Conservation (phyloP, 2,113 vertebrate species). For the Thamnophis sirtalis region DNA sequence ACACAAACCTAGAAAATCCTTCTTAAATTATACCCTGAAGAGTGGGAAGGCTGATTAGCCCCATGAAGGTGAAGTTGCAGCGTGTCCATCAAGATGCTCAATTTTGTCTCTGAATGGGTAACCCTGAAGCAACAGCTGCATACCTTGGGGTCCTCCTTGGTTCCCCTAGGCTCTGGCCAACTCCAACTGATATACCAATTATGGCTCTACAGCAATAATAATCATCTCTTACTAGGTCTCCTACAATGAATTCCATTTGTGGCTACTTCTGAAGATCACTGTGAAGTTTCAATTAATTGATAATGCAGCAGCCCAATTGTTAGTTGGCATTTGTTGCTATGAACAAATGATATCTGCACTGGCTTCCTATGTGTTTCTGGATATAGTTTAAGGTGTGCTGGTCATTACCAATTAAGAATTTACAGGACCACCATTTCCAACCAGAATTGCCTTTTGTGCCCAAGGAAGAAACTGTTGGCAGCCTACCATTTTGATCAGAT, state of each 20-base stretch:
- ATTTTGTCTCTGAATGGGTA: background rate
- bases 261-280: background rate
- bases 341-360: background rate
- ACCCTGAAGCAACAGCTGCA: background rate
- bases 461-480: background rate
- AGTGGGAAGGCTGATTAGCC: background rate
- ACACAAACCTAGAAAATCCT: background rate
- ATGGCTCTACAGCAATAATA: background rate
- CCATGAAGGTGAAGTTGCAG: background rate
- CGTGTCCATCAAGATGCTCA: background rate
- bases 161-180: background rate
- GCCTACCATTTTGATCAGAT: background rate
- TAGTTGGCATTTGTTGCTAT: background rate
- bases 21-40: background rate
- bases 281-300: background rate
- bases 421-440: background rate
- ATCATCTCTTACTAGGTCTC: background rate
- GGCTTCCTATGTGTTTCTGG: background rate
- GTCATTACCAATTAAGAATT: background rate
- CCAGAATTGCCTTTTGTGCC: background rate
- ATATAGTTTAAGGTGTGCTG: background rate
- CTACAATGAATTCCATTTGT: background rate
- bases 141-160: background rate
- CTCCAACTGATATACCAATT: background rate
- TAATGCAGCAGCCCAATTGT: background rate